Percentiles rank a stretch among this genome's conserved stretches.
Conservation (phyloP, 2,888 invertebrate species). For the Nomada flava region DNA sequence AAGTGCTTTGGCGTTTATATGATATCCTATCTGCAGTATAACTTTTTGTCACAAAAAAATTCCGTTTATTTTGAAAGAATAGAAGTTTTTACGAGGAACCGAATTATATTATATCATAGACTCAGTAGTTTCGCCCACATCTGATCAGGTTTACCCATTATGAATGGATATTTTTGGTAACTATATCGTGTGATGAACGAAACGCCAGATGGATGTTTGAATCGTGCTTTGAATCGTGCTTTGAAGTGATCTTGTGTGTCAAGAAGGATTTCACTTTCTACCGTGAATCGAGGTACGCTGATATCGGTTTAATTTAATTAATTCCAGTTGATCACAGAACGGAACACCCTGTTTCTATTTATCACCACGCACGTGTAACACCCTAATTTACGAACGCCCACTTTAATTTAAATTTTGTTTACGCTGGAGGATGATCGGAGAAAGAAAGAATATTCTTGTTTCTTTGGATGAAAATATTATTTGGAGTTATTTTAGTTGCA, state of each 20-base stretch:
- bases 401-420: constrained; percentile 1
- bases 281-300: not conserved
- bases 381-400: not conserved
- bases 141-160: constrained; percentile 3
- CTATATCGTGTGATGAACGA: not conserved
- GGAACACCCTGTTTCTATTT: constrained; percentile 7
- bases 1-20: not conserved
- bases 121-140: not conserved
- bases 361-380: not conserved
- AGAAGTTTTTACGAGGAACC: not conserved
- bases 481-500: not conserved
- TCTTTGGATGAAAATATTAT: not conserved
- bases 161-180: not conserved
- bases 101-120: not conserved
- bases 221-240: not conserved
- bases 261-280: not conserved
- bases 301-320: constrained; percentile 35
- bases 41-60: not conserved
- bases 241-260: constrained; percentile 8
- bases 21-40: not conserved
- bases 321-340: not conserved
- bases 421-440: not conserved
- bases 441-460: not conserved
- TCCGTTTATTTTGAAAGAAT: not conserved
- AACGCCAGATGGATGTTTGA: constrained; percentile 14